phyloP scores from a whole-genome alignment of 2,113 vertebrate genomes.

The Vidua chalybeata region DNA sequence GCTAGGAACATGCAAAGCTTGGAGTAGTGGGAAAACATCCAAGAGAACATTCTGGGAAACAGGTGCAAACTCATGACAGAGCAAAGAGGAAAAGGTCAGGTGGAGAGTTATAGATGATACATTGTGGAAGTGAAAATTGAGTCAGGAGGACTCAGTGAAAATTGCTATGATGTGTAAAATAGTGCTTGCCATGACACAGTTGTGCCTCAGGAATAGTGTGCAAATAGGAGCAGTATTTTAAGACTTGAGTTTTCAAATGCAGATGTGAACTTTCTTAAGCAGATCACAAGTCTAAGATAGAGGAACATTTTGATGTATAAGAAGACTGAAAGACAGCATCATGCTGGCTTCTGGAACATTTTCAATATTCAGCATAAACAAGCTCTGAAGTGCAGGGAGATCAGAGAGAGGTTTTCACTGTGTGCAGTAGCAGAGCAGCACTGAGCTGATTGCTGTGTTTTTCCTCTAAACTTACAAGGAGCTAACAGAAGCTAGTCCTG shows the following conservation, averaged over 20 bases:
- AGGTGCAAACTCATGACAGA: background rate
- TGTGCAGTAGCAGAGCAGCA: background rate
- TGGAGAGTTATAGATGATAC: background rate
- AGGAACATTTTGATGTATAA: background rate
- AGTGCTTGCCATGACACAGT: background rate
- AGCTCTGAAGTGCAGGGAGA: background rate
- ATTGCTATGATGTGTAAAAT: background rate
- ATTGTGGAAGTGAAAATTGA: background rate
- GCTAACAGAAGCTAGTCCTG: background rate
- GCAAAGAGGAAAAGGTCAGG: background rate
- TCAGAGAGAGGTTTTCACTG: background rate
- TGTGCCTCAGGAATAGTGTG: background rate
- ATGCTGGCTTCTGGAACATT: background rate
- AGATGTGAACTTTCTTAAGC: background rate
- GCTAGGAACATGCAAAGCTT: background rate
- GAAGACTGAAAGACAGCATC: background rate
- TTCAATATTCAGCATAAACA: background rate
- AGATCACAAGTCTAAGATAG: background rate
- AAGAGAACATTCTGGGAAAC: background rate
- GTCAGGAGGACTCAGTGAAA: background rate
- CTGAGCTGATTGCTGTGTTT: background rate
- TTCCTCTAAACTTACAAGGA: background rate
- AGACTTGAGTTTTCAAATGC: background rate
- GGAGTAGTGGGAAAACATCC: background rate
- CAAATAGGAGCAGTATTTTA: background rate